Conservation (phyloP, 1,140 invertebrate species). For the Eufriesea mexicana region DNA sequence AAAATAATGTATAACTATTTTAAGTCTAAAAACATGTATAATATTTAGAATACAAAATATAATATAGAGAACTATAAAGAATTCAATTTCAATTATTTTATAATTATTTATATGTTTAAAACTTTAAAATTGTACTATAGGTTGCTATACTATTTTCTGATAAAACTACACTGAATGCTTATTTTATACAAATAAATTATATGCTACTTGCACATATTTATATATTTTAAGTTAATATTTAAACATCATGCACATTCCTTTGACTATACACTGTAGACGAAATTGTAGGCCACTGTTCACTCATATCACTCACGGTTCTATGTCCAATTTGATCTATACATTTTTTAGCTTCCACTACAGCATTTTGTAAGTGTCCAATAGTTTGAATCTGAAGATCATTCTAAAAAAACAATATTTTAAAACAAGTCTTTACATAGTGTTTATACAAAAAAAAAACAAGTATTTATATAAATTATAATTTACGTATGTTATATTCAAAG, state of each 20-base stretch:
- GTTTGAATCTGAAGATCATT: slow-evolving; percentile 79
- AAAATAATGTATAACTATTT: neutral
- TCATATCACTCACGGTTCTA: slow-evolving; percentile 77
- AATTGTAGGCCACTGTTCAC: slow-evolving; percentile 77
- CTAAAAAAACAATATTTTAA: slow-evolving; percentile 59
- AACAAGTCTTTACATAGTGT: neutral
- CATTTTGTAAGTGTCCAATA: slow-evolving; percentile 78
- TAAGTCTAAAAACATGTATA: neutral
- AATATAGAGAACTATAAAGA: neutral
- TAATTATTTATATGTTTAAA: neutral
- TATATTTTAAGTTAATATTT: slow-evolving; percentile 61
- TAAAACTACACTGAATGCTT: neutral
- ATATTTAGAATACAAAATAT: neutral
- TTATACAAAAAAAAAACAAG: neutral
- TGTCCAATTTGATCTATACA: slow-evolving; percentile 77
- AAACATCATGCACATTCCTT: slow-evolving; percentile 81
- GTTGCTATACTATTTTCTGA: neutral
- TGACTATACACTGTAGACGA: slow-evolving; percentile 77
- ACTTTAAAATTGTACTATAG: neutral
- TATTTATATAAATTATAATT: neutral
- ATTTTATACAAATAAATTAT: neutral
- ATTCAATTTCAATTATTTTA: neutral
- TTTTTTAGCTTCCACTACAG: slow-evolving; percentile 78
- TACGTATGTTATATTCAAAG: neutral
- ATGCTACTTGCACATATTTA: slow-evolving; percentile 16